Evolutionary conservation across 2,113 vertebrate genomes (phyloP).

Genomic region (Limanda limanda): DNA sequence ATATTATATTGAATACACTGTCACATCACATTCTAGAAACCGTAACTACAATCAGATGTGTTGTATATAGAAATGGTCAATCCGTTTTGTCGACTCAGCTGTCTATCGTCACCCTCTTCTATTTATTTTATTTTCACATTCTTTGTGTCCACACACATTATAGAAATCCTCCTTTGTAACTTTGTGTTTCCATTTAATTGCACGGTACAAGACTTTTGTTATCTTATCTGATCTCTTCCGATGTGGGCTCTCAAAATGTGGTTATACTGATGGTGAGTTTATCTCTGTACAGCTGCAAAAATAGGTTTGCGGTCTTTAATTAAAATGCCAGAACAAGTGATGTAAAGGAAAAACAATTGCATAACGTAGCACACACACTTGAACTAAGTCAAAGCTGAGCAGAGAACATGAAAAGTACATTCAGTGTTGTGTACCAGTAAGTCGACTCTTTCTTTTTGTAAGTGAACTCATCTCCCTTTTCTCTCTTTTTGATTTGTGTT

Average conservation of each 20-base stretch:
- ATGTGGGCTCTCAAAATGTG: constrained; percentile 19
- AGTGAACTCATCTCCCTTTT: constrained; percentile 11
- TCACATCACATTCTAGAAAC: constrained; percentile 61
- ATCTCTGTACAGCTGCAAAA: neutral
- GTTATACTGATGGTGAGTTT: constrained; percentile 1
- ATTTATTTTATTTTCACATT: constrained; percentile 59
- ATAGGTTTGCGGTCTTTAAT: neutral
- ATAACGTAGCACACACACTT: constrained; percentile 25
- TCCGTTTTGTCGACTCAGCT: constrained; percentile 33
- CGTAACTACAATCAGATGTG: constrained; percentile 51
- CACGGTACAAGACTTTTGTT: constrained; percentile 13
- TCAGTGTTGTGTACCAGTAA: constrained; percentile 9
- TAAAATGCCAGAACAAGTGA: constrained; percentile 6
- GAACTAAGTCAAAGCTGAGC: neutral
- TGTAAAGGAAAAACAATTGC: neutral
- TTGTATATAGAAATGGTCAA: constrained; percentile 41
- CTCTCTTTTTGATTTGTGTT: constrained; percentile 49
- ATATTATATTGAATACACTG: constrained; percentile 63
- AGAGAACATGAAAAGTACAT: constrained; percentile 1
- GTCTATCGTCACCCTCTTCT: constrained; percentile 38
- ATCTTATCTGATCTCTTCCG: constrained; percentile 10
- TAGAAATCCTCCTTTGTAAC: constrained; percentile 28
- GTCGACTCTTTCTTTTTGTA: constrained; percentile 38
- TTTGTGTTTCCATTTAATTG: constrained; percentile 1
- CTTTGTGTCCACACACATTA: constrained; percentile 35